Conservation (phyloP, 2,113 vertebrate species). For the Saiga tatarica region DNA sequence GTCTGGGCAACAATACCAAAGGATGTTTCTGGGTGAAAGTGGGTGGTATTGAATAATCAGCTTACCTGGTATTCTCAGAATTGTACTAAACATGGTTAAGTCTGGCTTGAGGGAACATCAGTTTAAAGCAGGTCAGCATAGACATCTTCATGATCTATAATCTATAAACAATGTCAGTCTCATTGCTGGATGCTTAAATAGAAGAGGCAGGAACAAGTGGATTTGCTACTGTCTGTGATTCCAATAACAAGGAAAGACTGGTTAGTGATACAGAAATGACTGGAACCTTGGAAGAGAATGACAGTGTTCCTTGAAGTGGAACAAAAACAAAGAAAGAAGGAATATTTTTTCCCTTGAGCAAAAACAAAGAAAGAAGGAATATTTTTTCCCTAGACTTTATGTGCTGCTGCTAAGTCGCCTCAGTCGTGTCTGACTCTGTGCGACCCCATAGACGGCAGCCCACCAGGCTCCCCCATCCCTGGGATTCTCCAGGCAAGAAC, state of each 20-base stretch:
- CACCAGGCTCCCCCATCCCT: no score
- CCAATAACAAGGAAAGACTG: not conserved
- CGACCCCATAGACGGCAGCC: no score
- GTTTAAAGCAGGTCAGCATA: constrained; percentile 26
- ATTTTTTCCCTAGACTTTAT: not conserved
- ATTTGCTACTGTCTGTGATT: not conserved
- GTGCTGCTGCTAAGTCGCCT: not conserved
- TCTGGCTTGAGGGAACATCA: constrained; percentile 19
- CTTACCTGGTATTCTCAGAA: not conserved
- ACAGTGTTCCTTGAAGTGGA: not conserved
- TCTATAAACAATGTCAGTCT: not conserved
- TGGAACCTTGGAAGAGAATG: not conserved
- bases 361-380: not conserved
- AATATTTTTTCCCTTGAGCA: not conserved
- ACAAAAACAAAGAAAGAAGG: constrained; percentile 28
- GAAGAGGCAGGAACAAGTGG: not conserved
- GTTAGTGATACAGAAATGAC: not conserved
- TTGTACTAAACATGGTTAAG: not conserved
- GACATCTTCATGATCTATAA: not conserved
- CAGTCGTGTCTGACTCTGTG: no score
- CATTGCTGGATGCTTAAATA: not conserved
- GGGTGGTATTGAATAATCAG: not conserved
- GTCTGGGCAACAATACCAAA: constrained; percentile 9
- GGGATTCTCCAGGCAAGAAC: no score
- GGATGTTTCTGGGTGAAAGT: constrained; percentile 19